Conservation (phyloP, 2,888 invertebrate genomes). For the Clusia tigrina region DNA sequence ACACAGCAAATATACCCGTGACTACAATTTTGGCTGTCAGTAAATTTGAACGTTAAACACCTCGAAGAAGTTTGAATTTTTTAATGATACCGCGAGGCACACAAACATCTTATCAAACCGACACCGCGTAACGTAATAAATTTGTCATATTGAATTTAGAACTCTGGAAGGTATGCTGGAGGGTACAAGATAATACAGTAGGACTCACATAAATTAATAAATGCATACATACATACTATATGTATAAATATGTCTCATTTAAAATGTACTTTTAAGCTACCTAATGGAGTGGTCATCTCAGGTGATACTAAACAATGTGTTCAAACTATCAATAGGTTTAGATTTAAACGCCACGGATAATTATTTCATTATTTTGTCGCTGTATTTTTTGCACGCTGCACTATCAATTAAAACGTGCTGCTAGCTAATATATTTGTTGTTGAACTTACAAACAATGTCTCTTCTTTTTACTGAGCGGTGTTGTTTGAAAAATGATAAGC, state of each 20-base stretch:
- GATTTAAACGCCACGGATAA: background rate
- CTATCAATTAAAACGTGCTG: constrained; percentile 18
- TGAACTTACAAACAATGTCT: background rate
- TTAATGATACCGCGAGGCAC: background rate
- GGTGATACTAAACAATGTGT: no score
- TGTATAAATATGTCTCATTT: no score
- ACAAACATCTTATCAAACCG: constrained; percentile 12
- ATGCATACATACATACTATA: no score
- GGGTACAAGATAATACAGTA: background rate
- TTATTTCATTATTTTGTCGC: background rate
- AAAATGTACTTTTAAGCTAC: no score
- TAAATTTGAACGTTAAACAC: background rate
- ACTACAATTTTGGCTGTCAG: no score
- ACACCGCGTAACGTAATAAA: constrained; percentile 10
- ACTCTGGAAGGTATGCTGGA: background rate
- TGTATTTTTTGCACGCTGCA: constrained; percentile 33
- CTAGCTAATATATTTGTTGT: background rate
- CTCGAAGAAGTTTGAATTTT: background rate
- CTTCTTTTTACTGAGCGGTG: background rate
- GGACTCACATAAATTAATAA: background rate
- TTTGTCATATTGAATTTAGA: background rate
- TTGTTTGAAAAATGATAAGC: background rate
- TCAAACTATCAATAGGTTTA: background rate
- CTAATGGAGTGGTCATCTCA: no score
- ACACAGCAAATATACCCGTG: no score